phyloP scores from a whole-genome alignment of 2,888 invertebrate species.

The Macaria notata region DNA sequence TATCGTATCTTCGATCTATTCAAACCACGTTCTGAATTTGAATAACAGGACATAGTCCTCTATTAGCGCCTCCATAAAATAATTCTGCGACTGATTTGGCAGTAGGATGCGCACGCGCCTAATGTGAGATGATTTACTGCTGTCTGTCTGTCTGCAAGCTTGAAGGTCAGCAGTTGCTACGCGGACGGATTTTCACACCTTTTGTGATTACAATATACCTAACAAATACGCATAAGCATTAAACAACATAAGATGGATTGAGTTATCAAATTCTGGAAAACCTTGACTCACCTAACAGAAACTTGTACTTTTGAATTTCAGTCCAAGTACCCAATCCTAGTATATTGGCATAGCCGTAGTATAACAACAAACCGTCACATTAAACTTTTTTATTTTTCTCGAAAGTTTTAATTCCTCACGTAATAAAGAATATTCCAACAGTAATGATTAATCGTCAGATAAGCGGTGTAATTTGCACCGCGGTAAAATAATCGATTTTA shows the following conservation, averaged over 20 bases:
- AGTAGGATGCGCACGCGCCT: slow-evolving; percentile 31
- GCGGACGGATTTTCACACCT: too few relatives aligned
- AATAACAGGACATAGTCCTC: slow-evolving; percentile 32
- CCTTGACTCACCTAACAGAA: too few relatives aligned
- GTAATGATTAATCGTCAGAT: slow-evolving; percentile 44
- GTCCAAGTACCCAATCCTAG: too few relatives aligned
- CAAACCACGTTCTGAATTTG: slow-evolving; percentile 28
- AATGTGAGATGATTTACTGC: slow-evolving; percentile 31
- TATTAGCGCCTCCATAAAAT: slow-evolving; percentile 22
- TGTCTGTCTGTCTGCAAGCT: slow-evolving; percentile 10
- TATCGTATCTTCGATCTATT: slow-evolving; percentile 23
- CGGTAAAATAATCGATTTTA: slow-evolving; percentile 45
- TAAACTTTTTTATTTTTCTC: too few relatives aligned
- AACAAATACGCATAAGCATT: too few relatives aligned
- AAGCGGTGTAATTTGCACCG: slow-evolving; percentile 37
- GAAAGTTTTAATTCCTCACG: too few relatives aligned
- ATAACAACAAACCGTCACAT: too few relatives aligned
- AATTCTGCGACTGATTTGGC: slow-evolving; percentile 16
- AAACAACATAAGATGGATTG: too few relatives aligned
- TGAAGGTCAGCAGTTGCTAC: slow-evolving; percentile 3
- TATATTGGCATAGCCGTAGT: too few relatives aligned
- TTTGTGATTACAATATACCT: too few relatives aligned
- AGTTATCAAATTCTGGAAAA: too few relatives aligned
- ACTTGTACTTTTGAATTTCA: too few relatives aligned
- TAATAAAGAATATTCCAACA: background rate